phyloP scores from a whole-genome alignment of 1,140 invertebrate genomes.

The Aphidius ervi region DNA sequence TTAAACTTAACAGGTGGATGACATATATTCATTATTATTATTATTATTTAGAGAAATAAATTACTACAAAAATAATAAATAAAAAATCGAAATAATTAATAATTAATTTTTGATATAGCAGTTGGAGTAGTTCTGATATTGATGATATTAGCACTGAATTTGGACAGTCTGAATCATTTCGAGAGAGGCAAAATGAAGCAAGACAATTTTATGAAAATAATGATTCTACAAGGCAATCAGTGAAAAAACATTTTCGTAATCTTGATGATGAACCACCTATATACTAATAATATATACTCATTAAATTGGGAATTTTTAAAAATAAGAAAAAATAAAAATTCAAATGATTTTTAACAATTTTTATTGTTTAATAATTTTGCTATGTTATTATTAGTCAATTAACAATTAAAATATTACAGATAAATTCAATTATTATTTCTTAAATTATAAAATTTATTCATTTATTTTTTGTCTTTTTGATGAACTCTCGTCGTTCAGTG shows the following conservation, averaged over 20 bases:
- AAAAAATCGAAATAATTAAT: too few relatives aligned
- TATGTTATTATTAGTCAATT: too few relatives aligned
- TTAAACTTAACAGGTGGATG: too few relatives aligned
- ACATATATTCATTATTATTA: conserved; percentile 1
- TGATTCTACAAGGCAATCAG: conserved; percentile 12
- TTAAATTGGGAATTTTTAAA: too few relatives aligned
- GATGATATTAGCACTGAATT: conserved; percentile 19
- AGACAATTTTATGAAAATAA: conserved; percentile 25
- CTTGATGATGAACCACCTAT: conserved; percentile 39
- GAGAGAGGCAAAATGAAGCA: conserved; percentile 23
- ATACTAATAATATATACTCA: conserved; percentile 37
- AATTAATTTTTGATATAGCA: not conserved
- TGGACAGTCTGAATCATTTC: conserved; percentile 18
- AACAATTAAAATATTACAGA: too few relatives aligned
- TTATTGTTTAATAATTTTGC: too few relatives aligned
- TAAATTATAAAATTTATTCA: too few relatives aligned
- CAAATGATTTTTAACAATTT: too few relatives aligned
- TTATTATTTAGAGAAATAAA: not conserved
- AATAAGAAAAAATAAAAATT: too few relatives aligned
- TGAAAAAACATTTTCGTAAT: conserved; percentile 35
- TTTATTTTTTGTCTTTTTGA: too few relatives aligned
- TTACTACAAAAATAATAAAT: not conserved
- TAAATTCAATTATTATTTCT: too few relatives aligned
- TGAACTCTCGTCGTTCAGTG: too few relatives aligned
- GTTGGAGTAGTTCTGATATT: conserved; percentile 26